Base-by-base conservation (phyloP, 2,888 invertebrate species). In the Ephialtes manifestator region DNA sequence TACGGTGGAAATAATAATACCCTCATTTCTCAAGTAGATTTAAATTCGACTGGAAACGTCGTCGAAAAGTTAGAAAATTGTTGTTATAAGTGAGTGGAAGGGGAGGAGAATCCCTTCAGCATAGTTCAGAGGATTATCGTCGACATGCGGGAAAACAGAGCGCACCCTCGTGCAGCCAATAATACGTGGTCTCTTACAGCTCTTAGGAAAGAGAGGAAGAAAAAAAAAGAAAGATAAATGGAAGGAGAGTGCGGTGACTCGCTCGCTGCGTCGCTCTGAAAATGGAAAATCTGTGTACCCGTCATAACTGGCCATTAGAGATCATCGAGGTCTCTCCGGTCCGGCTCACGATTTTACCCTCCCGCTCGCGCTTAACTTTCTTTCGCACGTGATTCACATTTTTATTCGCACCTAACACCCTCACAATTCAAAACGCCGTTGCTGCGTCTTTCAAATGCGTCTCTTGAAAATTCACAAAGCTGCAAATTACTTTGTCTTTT, bases 221-320 rank as follows among this genome's bases (percentile, higher is more conserved):
- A 76, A 51, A 67, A 55, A 65, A 28, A 85, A 85, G 81, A 39
- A 87, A 86, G 83, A 88, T 87, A 89, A 89, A 89, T 88, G 83
- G 76, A 51, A 74, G 39, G 70, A 72, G 87, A 87, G 84, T 81
- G 87, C 63, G 63, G 63, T 39, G 63, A 65, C 39, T 65, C 10
- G 65, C 18, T 18, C 35, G 65, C 35, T 31, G 11, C 31, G 89
- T 88, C 83, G 88, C 18, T 18, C 82, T 85, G 92, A 91, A 92
- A 93, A 93, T 93, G 93, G 93, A 93, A 93, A 93, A 92, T 91
- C 90, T 90, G 89, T 93, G 93, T 93, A 92, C 88, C 91, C 92
- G 92, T 92, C 92, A 91, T 90, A 92, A 81, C 78, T 88, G 89
- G 89, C 90, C 90, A 90, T 91, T 90, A 90, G 88, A 90, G 89